Evolutionary conservation across 2,888 invertebrate species (phyloP).

Genomic region (Eupeodes luniger): DNA sequence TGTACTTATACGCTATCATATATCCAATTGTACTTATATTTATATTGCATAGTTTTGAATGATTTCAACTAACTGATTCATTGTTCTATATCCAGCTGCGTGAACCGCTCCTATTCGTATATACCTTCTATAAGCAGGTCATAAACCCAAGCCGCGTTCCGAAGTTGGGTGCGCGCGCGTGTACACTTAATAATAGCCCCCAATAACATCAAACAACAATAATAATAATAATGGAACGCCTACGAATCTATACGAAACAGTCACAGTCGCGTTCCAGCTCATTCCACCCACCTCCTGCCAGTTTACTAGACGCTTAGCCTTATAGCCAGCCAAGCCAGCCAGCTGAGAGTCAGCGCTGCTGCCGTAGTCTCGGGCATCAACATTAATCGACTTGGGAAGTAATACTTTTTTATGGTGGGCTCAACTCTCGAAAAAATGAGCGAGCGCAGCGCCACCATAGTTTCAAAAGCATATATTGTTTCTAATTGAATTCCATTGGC

Average conservation of each 20-base stretch:
- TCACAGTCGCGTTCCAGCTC: constrained; percentile 47
- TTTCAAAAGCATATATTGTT: constrained; percentile 64
- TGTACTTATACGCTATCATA: too few relatives aligned
- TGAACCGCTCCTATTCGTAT: constrained; percentile 63
- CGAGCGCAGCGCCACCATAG: constrained; percentile 23
- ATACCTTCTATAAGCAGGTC: constrained; percentile 60
- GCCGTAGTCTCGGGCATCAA: background rate
- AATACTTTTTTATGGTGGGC: constrained; percentile 50
- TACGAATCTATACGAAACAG: constrained; percentile 34
- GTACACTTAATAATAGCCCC: constrained; percentile 69
- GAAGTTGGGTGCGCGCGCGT: constrained; percentile 72
- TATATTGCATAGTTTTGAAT: constrained; percentile 50
- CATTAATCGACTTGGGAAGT: constrained; percentile 58
- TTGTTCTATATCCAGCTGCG: constrained; percentile 75
- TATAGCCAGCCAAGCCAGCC: background rate
- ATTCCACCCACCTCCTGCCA: constrained; percentile 54
- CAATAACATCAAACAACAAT: constrained; percentile 72
- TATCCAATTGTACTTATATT: too few relatives aligned
- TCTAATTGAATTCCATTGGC: constrained; percentile 75
- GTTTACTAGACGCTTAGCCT: constrained; percentile 50
- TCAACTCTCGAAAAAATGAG: background rate
- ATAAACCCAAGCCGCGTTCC: constrained; percentile 68
- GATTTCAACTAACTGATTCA: constrained; percentile 70
- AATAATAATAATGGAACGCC: constrained; percentile 74
- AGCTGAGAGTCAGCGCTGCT: background rate